Evolutionary conservation across 2,888 invertebrate genomes (phyloP).

Genomic region (Polydrusus cervinus): DNA sequence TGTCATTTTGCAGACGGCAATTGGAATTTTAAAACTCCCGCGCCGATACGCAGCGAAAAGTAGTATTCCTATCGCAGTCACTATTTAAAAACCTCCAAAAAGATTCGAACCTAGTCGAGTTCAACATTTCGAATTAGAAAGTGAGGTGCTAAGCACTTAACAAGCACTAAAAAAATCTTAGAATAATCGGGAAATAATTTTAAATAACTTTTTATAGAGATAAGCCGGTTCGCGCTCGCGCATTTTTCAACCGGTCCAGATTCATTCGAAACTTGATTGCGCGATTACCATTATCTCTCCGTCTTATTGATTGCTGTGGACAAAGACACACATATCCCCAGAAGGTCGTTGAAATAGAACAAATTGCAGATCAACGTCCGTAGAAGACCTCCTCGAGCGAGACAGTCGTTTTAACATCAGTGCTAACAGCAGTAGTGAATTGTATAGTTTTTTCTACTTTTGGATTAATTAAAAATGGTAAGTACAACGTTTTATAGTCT

Average conservation of each 20-base stretch:
- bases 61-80: slow-evolving; percentile 23
- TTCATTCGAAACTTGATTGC: slow-evolving; percentile 70
- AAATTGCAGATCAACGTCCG: slow-evolving; percentile 70
- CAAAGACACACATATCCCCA: slow-evolving; percentile 30
- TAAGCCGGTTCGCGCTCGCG: slow-evolving; percentile 65
- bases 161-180: background rate
- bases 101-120: slow-evolving; percentile 3
- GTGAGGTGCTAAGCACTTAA: background rate
- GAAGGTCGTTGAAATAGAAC: slow-evolving; percentile 59
- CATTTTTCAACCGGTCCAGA: slow-evolving; percentile 55
- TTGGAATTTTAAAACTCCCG: slow-evolving; percentile 43
- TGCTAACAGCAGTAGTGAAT: slow-evolving; percentile 67
- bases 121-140: background rate
- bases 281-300: slow-evolving; percentile 62
- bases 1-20: slow-evolving; percentile 14
- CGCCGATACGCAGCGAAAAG: slow-evolving; percentile 41
- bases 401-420: slow-evolving; percentile 67
- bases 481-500: slow-evolving; percentile 58
- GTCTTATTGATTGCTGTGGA: slow-evolving; percentile 20
- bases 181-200: slow-evolving; percentile 15
- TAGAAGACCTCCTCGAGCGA: slow-evolving; percentile 65
- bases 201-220: slow-evolving; percentile 29
- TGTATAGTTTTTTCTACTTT: slow-evolving; percentile 63
- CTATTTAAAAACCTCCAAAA: slow-evolving; percentile 32
- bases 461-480: slow-evolving; percentile 69